Conservation (phyloP, 92 coral and sea anemone genomes). For the Epizoanthus illoricatus region DNA sequence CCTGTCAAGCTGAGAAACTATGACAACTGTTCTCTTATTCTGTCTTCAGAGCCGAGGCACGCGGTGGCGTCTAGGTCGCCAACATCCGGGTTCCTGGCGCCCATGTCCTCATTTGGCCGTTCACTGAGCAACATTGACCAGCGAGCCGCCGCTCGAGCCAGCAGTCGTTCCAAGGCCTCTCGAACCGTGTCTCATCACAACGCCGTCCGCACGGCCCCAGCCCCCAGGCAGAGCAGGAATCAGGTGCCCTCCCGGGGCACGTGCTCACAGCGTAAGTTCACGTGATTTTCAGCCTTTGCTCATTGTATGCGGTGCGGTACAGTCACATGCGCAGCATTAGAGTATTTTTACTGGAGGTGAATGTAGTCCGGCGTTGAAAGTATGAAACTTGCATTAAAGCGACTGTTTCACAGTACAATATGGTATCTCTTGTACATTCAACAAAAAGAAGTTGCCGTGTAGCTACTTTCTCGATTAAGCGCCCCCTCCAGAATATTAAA, state of each 20-base stretch:
- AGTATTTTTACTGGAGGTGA: no score
- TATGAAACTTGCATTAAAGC: no score
- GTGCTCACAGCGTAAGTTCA: conserved; percentile 92
- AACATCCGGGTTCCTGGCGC: conserved; percentile 69
- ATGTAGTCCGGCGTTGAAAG: no score
- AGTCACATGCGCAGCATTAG: background rate
- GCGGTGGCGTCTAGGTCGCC: conserved; percentile 67
- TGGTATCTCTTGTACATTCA: no score
- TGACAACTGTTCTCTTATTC: no score
- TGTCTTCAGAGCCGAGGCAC: conserved; percentile 62
- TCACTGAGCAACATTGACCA: conserved; percentile 93
- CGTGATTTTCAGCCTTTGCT: background rate
- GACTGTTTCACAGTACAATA: no score
- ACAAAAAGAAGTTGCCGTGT: no score
- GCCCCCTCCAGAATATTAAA: no score
- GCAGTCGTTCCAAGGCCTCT: conserved; percentile 67
- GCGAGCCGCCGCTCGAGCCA: conserved; percentile 95
- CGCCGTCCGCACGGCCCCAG: conserved; percentile 55
- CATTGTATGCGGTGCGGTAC: background rate
- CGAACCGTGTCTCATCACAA: conserved; percentile 61
- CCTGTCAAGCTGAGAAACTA: no score
- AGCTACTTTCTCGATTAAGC: no score
- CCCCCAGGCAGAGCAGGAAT: conserved; percentile 66
- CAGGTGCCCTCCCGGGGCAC: conserved; percentile 82
- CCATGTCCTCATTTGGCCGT: conserved; percentile 87